These are phyloP conservation scores for Darevskia mixta DNA, from an alignment of 2,797 vertebrate species.

Conservation along the genomic window DNA sequence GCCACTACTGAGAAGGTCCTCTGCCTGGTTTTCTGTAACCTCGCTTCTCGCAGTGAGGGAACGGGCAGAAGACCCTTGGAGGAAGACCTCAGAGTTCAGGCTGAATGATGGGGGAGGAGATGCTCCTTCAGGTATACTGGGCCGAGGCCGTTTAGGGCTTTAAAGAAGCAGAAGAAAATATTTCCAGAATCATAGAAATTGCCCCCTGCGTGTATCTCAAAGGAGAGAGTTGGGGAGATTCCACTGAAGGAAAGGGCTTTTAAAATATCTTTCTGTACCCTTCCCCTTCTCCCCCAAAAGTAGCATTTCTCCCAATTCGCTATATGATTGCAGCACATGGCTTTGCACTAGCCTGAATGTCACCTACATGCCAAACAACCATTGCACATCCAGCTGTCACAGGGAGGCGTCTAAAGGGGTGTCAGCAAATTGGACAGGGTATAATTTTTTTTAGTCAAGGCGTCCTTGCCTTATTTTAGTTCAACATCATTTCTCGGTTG, in stretches of 20 bases:
- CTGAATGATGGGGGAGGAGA: too few relatives aligned
- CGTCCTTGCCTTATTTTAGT: conserved; percentile 82
- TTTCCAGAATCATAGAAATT: conserved; percentile 40
- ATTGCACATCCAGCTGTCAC: conserved; percentile 59
- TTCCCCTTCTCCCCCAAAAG: not conserved
- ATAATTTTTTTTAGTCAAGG: conserved; percentile 79
- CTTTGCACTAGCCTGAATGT: conserved; percentile 67
- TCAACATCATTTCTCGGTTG: conserved; percentile 80
- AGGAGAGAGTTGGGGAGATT: not conserved
- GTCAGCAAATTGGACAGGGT: conserved; percentile 79
- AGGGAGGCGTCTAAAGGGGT: conserved; percentile 76
- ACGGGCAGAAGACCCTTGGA: too few relatives aligned
- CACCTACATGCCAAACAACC: conserved; percentile 53
- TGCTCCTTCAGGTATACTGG: too few relatives aligned
- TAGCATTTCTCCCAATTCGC: not conserved
- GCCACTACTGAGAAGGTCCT: too few relatives aligned
- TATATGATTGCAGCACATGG: conserved; percentile 45
- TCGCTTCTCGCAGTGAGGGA: too few relatives aligned
- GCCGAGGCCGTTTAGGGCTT: too few relatives aligned
- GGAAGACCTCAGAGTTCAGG: too few relatives aligned
- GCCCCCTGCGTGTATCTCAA: not conserved
- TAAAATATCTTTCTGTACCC: conserved; percentile 34
- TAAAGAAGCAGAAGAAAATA: not conserved
- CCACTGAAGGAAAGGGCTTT: conserved; percentile 31
- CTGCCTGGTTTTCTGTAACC: too few relatives aligned